These are phyloP conservation scores for Trichomalopsis sarcophagae DNA, from an alignment of 1,140 invertebrate genomes.

Conservation along the genomic window DNA sequence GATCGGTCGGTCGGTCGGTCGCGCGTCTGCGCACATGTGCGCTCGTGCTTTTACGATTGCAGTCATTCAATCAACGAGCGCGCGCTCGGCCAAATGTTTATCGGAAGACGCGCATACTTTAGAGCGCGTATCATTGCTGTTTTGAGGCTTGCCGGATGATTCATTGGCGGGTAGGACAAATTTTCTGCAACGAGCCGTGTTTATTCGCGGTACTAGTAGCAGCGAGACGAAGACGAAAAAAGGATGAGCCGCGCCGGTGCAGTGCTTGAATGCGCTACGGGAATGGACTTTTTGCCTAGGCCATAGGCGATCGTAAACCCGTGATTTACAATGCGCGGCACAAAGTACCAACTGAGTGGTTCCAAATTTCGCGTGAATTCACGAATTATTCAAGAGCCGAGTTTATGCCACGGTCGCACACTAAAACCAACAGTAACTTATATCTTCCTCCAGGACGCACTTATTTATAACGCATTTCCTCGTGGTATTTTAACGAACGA, in stretches of 20 bases:
- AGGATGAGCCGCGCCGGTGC: conserved; percentile 5
- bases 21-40: background rate
- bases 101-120: conserved; percentile 48
- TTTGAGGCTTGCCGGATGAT: conserved; percentile 51
- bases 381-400: conserved; percentile 43
- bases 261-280: conserved; percentile 10
- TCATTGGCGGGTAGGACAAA: conserved; percentile 33
- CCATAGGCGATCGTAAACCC: conserved; percentile 50
- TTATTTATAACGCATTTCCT: conserved; percentile 1
- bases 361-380: conserved; percentile 48
- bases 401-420: conserved; percentile 1
- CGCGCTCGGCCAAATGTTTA: conserved; percentile 53
- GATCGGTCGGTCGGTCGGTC: conserved; percentile 47
- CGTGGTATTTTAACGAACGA: background rate
- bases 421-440: background rate
- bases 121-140: conserved; percentile 56
- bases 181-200: conserved; percentile 39
- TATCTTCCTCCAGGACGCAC: background rate
- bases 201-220: conserved; percentile 16
- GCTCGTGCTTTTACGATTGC: conserved; percentile 54
- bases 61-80: conserved; percentile 60
- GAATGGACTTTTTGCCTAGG: conserved; percentile 47
- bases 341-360: conserved; percentile 42
- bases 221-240: conserved; percentile 18
- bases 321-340: conserved; percentile 45